phyloP scores from a whole-genome alignment of 2,888 invertebrate genomes.

The Thumatha senex region DNA sequence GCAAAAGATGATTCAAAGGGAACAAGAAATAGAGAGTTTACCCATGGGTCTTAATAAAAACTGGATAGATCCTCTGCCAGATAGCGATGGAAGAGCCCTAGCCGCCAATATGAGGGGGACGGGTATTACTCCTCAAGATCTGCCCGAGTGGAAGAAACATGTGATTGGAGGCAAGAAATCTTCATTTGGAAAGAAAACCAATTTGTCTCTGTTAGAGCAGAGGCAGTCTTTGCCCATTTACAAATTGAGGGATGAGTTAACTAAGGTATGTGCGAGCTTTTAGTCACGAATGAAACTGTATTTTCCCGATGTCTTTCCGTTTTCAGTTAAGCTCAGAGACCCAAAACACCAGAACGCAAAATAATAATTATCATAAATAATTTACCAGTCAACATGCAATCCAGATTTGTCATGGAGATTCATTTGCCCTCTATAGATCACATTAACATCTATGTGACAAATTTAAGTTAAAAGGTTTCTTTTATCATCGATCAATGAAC shows the following conservation, averaged over 20 bases:
- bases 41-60: constrained; percentile 92
- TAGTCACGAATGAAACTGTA: no score
- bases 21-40: constrained; percentile 93
- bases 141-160: constrained; percentile 99
- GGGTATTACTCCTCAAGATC: constrained; percentile 92
- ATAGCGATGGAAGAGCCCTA: constrained; percentile 87
- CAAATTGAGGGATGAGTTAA: constrained; percentile 96
- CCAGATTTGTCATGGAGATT: no score
- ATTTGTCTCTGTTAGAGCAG: constrained; percentile 96
- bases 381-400: no score
- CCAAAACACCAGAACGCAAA: no score
- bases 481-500: no score
- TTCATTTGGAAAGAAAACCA: constrained; percentile 98
- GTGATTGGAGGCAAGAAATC: constrained; percentile 99
- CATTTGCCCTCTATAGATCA: no score
- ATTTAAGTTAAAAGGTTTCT: no score
- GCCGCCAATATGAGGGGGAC: constrained; percentile 93
- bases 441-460: no score
- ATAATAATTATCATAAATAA: no score
- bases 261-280: constrained; percentile 91
- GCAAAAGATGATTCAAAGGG: constrained; percentile 97
- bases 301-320: no score
- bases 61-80: constrained; percentile 98
- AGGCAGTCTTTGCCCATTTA: constrained; percentile 98
- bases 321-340: no score